Evolutionary conservation across 2,797 vertebrate species (phyloP).

Genomic region (Sebastes iracundus): DNA sequence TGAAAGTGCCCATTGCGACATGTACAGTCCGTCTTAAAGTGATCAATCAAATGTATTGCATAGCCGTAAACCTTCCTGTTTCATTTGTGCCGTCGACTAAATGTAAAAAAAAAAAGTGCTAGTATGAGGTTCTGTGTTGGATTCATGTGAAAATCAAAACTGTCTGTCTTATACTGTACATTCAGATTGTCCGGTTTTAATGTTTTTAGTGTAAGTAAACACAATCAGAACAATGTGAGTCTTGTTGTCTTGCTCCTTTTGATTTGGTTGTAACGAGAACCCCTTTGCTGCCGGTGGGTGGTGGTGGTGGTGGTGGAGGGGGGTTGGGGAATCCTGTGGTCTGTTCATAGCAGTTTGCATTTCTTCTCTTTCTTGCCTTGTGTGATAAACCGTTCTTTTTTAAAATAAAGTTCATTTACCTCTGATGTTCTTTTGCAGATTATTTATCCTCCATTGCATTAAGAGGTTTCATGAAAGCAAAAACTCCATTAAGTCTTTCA

Average conservation of each 20-base stretch:
- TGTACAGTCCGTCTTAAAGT: slow-evolving; percentile 79
- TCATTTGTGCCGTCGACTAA: slow-evolving; percentile 74
- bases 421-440: slow-evolving; percentile 48
- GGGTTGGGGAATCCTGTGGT: slow-evolving; percentile 84
- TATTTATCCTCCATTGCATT: slow-evolving; percentile 4
- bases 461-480: neutral
- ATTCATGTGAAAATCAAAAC: slow-evolving; percentile 77
- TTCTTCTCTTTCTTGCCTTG: slow-evolving; percentile 92
- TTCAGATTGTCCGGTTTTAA: slow-evolving; percentile 73
- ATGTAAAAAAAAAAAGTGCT: slow-evolving; percentile 61
- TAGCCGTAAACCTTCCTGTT: slow-evolving; percentile 76
- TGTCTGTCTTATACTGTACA: slow-evolving; percentile 77
- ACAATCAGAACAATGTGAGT: slow-evolving; percentile 79
- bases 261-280: slow-evolving; percentile 93
- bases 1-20: slow-evolving; percentile 77
- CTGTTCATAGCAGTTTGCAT: slow-evolving; percentile 93
- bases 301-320: neutral
- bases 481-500: neutral
- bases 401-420: slow-evolving; percentile 95
- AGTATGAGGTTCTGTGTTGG: slow-evolving; percentile 72
- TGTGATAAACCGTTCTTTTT: slow-evolving; percentile 93
- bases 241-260: slow-evolving; percentile 83
- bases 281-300: slow-evolving; percentile 81
- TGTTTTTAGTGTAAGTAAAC: slow-evolving; percentile 81
- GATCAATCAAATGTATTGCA: slow-evolving; percentile 74